Evolutionary conservation across 2,113 vertebrate genomes (phyloP).

Genomic region (Ginglymostoma cirratum): DNA sequence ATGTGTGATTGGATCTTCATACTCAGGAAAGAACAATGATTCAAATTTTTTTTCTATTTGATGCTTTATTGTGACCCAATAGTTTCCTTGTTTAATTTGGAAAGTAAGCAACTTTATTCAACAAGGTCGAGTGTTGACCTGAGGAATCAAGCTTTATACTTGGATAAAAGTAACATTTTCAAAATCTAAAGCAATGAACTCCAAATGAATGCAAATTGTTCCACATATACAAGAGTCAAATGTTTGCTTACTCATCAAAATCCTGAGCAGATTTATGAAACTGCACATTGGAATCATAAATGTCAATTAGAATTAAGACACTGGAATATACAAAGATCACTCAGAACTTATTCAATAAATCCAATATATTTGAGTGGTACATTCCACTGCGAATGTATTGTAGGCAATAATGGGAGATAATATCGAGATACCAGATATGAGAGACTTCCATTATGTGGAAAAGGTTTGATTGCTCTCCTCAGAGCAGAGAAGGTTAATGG

Average conservation of each 20-base stretch:
- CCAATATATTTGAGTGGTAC: too few species aligned
- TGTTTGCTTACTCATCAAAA: slow-evolving; percentile 68
- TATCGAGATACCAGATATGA: too few species aligned
- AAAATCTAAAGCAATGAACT: background rate
- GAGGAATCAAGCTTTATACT: background rate
- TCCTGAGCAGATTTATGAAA: slow-evolving; percentile 57
- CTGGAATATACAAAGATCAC: too few species aligned
- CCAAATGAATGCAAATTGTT: background rate
- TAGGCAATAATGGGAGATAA: too few species aligned
- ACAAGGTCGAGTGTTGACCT: background rate
- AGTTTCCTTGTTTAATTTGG: background rate
- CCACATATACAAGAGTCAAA: background rate
- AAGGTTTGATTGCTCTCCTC: too few species aligned
- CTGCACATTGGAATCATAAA: too few species aligned
- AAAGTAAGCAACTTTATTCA: background rate
- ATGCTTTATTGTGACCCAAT: background rate
- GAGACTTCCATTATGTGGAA: too few species aligned
- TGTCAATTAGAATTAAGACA: too few species aligned
- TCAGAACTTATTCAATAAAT: too few species aligned
- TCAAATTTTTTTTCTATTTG: background rate
- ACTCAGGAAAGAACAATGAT: background rate
- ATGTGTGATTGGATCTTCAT: background rate
- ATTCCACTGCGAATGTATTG: too few species aligned
- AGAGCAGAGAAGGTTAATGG: too few species aligned
- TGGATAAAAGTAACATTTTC: background rate